These are phyloP conservation scores for Agrochola macilenta DNA, from an alignment of 2,888 invertebrate genomes.

Conservation along the genomic window DNA sequence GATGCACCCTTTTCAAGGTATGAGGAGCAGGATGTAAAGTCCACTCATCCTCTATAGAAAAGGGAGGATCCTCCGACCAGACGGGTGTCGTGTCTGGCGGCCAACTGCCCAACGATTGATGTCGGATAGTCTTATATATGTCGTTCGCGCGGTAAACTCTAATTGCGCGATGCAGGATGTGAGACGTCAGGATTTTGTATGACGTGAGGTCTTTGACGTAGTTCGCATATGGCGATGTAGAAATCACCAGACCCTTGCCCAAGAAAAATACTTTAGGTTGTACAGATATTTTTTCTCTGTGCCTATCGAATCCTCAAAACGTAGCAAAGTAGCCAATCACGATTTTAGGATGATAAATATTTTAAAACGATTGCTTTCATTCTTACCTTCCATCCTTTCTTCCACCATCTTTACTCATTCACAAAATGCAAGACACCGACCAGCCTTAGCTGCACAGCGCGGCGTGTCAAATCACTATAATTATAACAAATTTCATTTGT, in stretches of 20 bases:
- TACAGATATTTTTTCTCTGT: not conserved
- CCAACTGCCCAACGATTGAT: too few relatives aligned
- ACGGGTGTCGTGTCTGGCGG: too few relatives aligned
- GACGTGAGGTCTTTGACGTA: too few relatives aligned
- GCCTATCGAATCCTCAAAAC: not conserved
- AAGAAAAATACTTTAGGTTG: not conserved
- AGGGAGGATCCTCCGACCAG: too few relatives aligned
- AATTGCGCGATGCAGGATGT: too few relatives aligned
- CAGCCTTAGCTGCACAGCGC: slow-evolving; percentile 38
- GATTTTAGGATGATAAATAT: not conserved
- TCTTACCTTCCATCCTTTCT: slow-evolving; percentile 10
- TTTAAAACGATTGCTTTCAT: not conserved
- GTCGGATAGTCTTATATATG: too few relatives aligned
- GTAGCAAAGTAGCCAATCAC: not conserved
- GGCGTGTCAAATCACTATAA: slow-evolving; percentile 71
- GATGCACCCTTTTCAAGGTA: not conserved
- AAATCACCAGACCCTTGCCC: not conserved
- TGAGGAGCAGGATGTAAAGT: too few relatives aligned
- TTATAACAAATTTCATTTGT: slow-evolving; percentile 81
- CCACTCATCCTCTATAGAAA: too few relatives aligned
- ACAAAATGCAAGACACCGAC: slow-evolving; percentile 27
- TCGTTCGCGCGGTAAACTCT: too few relatives aligned
- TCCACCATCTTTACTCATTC: slow-evolving; percentile 52
- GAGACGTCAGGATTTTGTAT: too few relatives aligned
- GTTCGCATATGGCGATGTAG: too few relatives aligned